Evolutionary conservation across 2,797 vertebrate genomes (phyloP).

Genomic region (Amblyopsis hoosieri): DNA sequence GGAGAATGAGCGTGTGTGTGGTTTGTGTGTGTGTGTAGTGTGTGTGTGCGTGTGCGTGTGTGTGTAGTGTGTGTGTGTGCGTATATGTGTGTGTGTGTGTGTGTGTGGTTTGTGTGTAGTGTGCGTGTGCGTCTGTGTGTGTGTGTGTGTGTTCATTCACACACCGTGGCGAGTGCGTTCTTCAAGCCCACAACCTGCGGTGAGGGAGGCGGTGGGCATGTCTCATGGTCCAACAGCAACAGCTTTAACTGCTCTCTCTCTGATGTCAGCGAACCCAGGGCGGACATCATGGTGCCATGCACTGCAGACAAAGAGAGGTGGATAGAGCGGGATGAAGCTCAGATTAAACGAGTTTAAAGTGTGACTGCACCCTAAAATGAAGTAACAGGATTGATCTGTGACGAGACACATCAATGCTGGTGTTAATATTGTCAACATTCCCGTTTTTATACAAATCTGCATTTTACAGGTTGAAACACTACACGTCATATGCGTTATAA

Average conservation of each 20-base stretch:
- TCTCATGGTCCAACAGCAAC: slow-evolving; percentile 82
- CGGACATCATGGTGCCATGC: slow-evolving; percentile 88
- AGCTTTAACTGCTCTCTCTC: slow-evolving; percentile 91
- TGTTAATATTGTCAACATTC: no score
- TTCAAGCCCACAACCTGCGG: slow-evolving; percentile 90
- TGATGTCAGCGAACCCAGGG: slow-evolving; percentile 83
- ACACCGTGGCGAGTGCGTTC: slow-evolving; percentile 84
- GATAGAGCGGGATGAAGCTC: slow-evolving; percentile 1
- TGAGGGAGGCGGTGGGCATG: slow-evolving; percentile 80
- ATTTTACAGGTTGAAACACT: no score
- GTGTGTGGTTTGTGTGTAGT: no score
- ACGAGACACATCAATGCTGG: no score
- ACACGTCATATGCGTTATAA: no score
- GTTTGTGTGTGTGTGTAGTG: no score
- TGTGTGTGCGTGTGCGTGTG: background rate
- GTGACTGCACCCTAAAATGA: no score
- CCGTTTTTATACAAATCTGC: no score
- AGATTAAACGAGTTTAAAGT: no score
- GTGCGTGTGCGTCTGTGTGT: slow-evolving; percentile 6
- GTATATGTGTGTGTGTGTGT: background rate
- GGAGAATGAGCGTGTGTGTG: background rate
- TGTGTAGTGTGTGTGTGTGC: slow-evolving; percentile 12
- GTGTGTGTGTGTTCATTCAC: slow-evolving; percentile 35
- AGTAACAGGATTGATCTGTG: no score
- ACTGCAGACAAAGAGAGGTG: slow-evolving; percentile 74